phyloP scores from a whole-genome alignment of 2,888 invertebrate species.

The Dusona sp. region DNA sequence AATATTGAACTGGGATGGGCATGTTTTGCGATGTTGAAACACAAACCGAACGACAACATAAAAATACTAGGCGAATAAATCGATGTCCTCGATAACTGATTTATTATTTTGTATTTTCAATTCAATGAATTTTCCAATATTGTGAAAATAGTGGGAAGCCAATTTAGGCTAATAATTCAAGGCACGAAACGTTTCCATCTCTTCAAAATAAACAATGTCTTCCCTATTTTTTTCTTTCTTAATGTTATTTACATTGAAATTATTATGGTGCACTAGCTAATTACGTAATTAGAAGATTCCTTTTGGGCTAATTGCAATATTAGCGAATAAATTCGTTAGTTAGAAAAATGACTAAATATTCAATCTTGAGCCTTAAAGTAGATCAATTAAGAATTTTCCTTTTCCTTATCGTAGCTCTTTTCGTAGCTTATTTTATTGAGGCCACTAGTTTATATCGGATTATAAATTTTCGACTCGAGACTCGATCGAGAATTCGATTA shows the following conservation, averaged over 20 bases:
- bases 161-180: neutral
- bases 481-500: conserved; percentile 45
- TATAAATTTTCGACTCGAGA: conserved; percentile 40
- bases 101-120: neutral
- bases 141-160: neutral
- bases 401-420: conserved; percentile 20
- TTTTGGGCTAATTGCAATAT: neutral
- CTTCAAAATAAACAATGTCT: neutral
- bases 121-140: neutral
- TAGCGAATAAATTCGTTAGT: neutral
- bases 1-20: neutral
- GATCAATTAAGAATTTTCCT: conserved; percentile 6
- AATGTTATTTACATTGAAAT: neutral
- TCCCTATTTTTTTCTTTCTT: neutral
- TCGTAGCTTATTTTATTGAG: conserved; percentile 44
- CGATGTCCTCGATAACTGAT: neutral
- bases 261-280: neutral
- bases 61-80: neutral
- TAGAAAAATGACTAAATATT: conserved; percentile 21
- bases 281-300: neutral
- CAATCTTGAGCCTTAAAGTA: neutral
- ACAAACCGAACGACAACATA: neutral
- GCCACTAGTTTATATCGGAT: conserved; percentile 44
- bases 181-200: neutral
- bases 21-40: conserved; percentile 22